These are phyloP conservation scores for Bergia puertoricense DNA, from an alignment of 92 coral and sea anemone genomes.

Conservation along the genomic window DNA sequence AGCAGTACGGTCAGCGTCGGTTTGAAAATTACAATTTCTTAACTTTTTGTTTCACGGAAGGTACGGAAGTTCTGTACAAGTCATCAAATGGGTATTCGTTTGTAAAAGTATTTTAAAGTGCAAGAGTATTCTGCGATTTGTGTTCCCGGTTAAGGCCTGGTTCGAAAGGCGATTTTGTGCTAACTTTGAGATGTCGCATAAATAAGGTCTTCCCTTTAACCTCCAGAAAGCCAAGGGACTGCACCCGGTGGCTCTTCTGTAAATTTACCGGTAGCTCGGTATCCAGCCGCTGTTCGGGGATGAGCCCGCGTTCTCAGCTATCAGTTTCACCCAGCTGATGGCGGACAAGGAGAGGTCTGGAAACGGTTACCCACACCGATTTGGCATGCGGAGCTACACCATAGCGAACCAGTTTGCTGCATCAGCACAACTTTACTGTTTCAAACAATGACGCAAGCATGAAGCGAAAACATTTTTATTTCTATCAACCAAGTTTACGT, in stretches of 20 bases:
- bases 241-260: not conserved
- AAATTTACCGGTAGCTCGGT: not conserved
- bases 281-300: too few species aligned
- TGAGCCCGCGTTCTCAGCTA: not conserved
- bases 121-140: too few species aligned
- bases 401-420: not conserved
- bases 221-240: not conserved
- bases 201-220: too few species aligned
- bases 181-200: too few species aligned
- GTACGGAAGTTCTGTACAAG: too few species aligned
- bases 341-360: not conserved
- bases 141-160: too few species aligned
- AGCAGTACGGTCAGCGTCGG: too few species aligned
- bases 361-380: not conserved
- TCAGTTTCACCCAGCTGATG: not conserved
- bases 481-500: not conserved
- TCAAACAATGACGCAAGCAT: not conserved
- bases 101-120: too few species aligned
- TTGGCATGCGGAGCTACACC: not conserved
- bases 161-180: too few species aligned
- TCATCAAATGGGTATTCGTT: too few species aligned
- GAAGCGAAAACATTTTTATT: not conserved
- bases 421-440: slow-evolving; percentile 7
- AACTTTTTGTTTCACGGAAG: too few species aligned
- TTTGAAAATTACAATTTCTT: too few species aligned